Evolutionary conservation across 2,113 vertebrate species (phyloP).

Genomic region (Pteropus alecto): DNA sequence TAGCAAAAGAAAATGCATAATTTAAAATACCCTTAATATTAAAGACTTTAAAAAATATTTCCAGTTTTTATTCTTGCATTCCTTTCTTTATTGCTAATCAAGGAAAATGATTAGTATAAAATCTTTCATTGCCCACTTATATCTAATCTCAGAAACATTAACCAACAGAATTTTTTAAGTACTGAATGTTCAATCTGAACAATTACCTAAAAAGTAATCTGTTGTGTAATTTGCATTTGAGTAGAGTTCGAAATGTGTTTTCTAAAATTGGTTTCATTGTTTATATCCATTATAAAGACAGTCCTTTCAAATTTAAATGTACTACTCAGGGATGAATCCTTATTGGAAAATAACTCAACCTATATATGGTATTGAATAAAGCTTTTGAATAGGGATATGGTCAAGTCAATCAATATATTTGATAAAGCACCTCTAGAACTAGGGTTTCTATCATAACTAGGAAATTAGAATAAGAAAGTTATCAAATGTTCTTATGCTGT

Average conservation of each 20-base stretch:
- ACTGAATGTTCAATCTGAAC: not conserved
- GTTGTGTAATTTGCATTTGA: not conserved
- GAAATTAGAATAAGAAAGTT: not conserved
- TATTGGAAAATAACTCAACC: not conserved
- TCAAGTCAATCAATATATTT: not conserved
- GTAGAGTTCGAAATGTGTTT: not conserved
- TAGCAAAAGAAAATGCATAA: conserved; percentile 11
- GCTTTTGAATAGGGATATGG: not conserved
- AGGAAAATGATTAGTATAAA: not conserved
- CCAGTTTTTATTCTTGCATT: not conserved
- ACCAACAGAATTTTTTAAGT: not conserved
- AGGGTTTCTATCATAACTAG: not conserved
- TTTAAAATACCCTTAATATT: not conserved
- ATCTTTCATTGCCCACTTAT: not conserved
- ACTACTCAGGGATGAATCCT: not conserved
- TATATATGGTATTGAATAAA: not conserved
- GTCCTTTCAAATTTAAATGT: not conserved
- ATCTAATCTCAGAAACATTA: not conserved
- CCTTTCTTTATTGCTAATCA: not conserved
- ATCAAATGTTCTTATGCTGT: not conserved
- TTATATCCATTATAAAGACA: not conserved
- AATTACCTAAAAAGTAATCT: not conserved
- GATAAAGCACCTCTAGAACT: not conserved
- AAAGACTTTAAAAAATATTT: not conserved
- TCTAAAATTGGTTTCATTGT: not conserved